A percentile compares a stretch with the other conserved stretches of the same genome.
Evolutionary conservation across 2,888 invertebrate genomes (phyloP).

Genomic region (Crocallis elinguaria): DNA sequence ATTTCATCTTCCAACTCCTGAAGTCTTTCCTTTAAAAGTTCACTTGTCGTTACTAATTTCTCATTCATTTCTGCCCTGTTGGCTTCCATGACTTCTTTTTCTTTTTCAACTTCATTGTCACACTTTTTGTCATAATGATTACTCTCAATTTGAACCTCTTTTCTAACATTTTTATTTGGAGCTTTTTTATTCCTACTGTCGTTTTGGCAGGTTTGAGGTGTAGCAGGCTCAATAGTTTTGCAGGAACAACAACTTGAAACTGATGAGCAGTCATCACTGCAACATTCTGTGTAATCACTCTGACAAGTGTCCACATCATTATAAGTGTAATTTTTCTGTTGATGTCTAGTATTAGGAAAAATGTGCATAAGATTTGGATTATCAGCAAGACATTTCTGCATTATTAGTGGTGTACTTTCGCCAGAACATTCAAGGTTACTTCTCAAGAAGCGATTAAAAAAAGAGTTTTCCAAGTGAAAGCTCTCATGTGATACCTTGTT

Average conservation of each 20-base stretch:
- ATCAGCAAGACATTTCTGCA: conserved; percentile 69
- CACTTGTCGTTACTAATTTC: conserved; percentile 83
- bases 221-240: conserved; percentile 59
- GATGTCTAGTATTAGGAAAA: conserved; percentile 54
- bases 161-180: conserved; percentile 37
- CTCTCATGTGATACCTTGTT: conserved; percentile 89
- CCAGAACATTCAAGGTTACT: conserved; percentile 68
- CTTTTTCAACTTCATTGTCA: conserved; percentile 59
- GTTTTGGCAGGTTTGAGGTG: conserved; percentile 33
- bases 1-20: conserved; percentile 87
- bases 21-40: conserved; percentile 85
- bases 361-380: conserved; percentile 69
- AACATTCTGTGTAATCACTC: conserved; percentile 66
- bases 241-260: conserved; percentile 74
- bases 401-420: conserved; percentile 72
- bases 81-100: conserved; percentile 62
- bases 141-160: conserved; percentile 49
- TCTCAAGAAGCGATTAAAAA: conserved; percentile 82
- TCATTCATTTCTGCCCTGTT: conserved; percentile 76
- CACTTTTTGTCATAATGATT: conserved; percentile 50
- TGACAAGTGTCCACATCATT: conserved; percentile 61
- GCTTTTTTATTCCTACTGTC: conserved; percentile 38
- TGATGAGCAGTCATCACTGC: conserved; percentile 64
- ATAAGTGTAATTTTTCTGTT: conserved; percentile 49
- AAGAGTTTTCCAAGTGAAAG: conserved; percentile 88